phyloP scores from a whole-genome alignment of 1,140 invertebrate species.

The Hyphantria cunea region DNA sequence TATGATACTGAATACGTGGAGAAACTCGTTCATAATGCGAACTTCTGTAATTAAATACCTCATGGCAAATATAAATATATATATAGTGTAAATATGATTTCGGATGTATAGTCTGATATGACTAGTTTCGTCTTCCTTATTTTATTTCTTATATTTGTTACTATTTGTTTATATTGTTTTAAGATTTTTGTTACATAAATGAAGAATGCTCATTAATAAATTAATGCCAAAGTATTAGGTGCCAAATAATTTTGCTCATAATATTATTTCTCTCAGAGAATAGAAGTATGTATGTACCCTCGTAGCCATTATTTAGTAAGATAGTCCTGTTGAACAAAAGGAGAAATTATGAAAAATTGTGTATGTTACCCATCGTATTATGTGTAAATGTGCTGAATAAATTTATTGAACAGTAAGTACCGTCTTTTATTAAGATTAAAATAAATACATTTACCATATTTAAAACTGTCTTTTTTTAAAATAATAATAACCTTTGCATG shows the following conservation, averaged over 20 bases:
- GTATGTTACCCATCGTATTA: conserved; percentile 7
- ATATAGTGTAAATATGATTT: neutral
- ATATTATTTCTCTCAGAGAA: conserved; percentile 37
- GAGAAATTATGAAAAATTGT: neutral
- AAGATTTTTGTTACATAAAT: neutral
- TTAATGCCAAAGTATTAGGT: conserved; percentile 25
- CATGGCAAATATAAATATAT: conserved; percentile 16
- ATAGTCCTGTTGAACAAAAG: neutral
- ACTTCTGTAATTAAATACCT: conserved; percentile 20
- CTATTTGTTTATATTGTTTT: conserved; percentile 6
- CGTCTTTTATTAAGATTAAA: conserved; percentile 1
- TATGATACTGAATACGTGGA: conserved; percentile 4
- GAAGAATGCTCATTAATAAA: conserved; percentile 20
- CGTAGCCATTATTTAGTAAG: neutral
- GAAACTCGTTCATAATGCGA: conserved; percentile 1
- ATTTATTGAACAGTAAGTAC: conserved; percentile 8
- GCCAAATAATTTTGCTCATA: conserved; percentile 47
- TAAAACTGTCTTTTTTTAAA: conserved; percentile 1
- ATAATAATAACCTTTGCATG: neutral
- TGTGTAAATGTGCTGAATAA: conserved; percentile 24
- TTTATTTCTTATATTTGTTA: neutral
- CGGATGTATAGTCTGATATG: neutral
- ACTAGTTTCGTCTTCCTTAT: too few species aligned
- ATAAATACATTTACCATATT: neutral
- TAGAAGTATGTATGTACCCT: neutral